Conservation (phyloP, 2,888 invertebrate genomes). For the Mesorhabditis belari region DNA sequence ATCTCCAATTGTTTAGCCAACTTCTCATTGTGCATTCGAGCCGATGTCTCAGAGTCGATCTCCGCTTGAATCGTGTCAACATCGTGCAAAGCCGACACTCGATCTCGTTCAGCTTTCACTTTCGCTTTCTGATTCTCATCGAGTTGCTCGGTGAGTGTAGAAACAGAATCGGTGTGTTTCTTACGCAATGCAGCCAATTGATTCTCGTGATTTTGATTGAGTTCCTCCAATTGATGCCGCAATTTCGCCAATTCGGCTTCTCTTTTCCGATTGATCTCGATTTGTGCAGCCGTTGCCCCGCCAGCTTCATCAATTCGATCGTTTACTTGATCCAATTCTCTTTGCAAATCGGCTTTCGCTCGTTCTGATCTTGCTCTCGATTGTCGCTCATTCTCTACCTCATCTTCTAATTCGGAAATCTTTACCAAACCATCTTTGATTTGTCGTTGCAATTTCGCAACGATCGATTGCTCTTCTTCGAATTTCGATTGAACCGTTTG, state of each 20-base stretch:
- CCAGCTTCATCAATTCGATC: conserved; percentile 84
- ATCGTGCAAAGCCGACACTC: conserved; percentile 91
- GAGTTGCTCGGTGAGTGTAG: conserved; percentile 99
- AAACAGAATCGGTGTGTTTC: conserved; percentile 81
- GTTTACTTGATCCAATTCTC: conserved; percentile 92
- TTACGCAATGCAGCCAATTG: conserved; percentile 92
- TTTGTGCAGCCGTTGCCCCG: conserved; percentile 93
- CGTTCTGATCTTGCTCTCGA: conserved; percentile 71
- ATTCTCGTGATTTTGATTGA: conserved; percentile 95
- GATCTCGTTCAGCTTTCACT: conserved; percentile 87
- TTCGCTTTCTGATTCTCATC: conserved; percentile 99
- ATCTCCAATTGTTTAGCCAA: conserved; percentile 77
- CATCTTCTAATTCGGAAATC: conserved; percentile 95
- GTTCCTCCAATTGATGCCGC: conserved; percentile 90
- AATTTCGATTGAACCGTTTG: conserved; percentile 87
- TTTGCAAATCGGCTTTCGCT: conserved; percentile 81
- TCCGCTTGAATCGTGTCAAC: conserved; percentile 93
- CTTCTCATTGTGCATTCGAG: conserved; percentile 98
- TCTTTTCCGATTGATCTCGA: conserved; percentile 95
- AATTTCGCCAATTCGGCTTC: conserved; percentile 94
- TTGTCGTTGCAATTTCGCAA: conserved; percentile 62
- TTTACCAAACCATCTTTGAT: conserved; percentile 51
- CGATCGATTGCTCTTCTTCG: conserved; percentile 95
- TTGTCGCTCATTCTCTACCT: conserved; percentile 81
- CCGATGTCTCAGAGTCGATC: conserved; percentile 93